phyloP scores from a whole-genome alignment of 2,888 invertebrate species.

The Drosophila greeni region DNA sequence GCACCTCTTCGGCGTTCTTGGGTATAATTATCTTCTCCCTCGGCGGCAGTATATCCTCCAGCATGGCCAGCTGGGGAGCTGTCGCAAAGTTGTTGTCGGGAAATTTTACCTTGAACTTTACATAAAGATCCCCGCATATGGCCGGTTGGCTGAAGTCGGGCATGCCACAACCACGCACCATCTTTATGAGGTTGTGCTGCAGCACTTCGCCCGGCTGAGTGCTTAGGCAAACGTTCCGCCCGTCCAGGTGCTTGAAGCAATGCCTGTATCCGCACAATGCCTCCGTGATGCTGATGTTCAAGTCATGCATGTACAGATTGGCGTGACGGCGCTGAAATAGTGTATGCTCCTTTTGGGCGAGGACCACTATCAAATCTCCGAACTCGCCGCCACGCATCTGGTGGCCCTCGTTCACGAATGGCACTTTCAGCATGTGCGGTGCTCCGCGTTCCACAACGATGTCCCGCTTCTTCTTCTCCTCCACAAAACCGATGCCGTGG shows the following conservation, averaged over 20 bases:
- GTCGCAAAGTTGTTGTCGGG: constrained; percentile 89
- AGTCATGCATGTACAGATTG: constrained; percentile 84
- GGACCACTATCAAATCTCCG: constrained; percentile 92
- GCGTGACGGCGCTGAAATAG: constrained; percentile 87
- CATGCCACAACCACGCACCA: constrained; percentile 93
- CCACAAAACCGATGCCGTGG: constrained; percentile 89
- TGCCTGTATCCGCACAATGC: constrained; percentile 94
- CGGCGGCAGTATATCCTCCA: constrained; percentile 88
- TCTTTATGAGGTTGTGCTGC: constrained; percentile 88
- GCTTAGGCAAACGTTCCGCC: constrained; percentile 88
- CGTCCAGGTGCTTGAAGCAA: constrained; percentile 93
- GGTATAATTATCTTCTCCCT: constrained; percentile 86
- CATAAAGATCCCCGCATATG: constrained; percentile 91
- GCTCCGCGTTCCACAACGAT: constrained; percentile 94
- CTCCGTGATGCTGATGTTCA: constrained; percentile 89
- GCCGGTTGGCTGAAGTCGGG: constrained; percentile 90
- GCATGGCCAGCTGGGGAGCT: constrained; percentile 83
- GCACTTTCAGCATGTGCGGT: constrained; percentile 90
- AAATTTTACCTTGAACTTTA: constrained; percentile 92
- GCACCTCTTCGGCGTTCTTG: constrained; percentile 90
- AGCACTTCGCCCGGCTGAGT: constrained; percentile 90
- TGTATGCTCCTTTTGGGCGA: constrained; percentile 89
- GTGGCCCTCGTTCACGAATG: constrained; percentile 93
- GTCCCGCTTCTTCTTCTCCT: constrained; percentile 90
- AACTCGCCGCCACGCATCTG: constrained; percentile 91